Evolutionary conservation across 2,113 vertebrate genomes (phyloP), one percentile per base, ranked within the genome.

Genomic region (Polyodon spathula): DNA sequence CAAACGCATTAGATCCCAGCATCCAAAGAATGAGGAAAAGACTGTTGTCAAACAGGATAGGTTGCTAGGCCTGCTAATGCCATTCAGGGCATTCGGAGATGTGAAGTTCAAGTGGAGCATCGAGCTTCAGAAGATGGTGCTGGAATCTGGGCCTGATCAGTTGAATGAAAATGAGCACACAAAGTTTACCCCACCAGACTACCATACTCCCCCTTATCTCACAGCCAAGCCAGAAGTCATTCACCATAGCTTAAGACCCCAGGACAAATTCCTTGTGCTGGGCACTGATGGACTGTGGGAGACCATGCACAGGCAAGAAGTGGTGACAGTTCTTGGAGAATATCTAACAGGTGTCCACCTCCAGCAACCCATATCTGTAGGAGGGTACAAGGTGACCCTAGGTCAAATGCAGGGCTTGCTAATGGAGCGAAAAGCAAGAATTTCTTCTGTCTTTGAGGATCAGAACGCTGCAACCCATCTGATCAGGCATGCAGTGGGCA

Each of bases 51-150:
- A 95, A 72, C 96, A 98, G 80, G 96, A 98, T 69, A 84, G 96
- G 4, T 73, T 98, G 6, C 86, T 98, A 3, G 93, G 93, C 60
- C 79, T 96, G 42, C 80, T 98, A 66, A 98, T 98, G 96, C 96
- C 96, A 2, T 95, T 98, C 65, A 88, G 96, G 53, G 96, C 96
- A 1, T 98, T 98, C 44, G 96, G 96, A 15, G 96, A 98, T 2
- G 96, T 98, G 37, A 98, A 98, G 75, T 98, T 98, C 81, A 98
- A 98, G 68, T 98, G 96, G 96, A 92, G 93, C 74, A 97, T 97
- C 61, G 96, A 98, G 27, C 84, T 98, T 58, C 96, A 98, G 78
- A 95, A 93, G 70, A 76, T 91, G 6, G 95, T 98, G 46, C 70
- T 98, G 56, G 96, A 98, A 77, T 93, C 95, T 0, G 95, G 96